Conservation (phyloP, 2,888 invertebrate species). For the Mechanitis messenoides region DNA sequence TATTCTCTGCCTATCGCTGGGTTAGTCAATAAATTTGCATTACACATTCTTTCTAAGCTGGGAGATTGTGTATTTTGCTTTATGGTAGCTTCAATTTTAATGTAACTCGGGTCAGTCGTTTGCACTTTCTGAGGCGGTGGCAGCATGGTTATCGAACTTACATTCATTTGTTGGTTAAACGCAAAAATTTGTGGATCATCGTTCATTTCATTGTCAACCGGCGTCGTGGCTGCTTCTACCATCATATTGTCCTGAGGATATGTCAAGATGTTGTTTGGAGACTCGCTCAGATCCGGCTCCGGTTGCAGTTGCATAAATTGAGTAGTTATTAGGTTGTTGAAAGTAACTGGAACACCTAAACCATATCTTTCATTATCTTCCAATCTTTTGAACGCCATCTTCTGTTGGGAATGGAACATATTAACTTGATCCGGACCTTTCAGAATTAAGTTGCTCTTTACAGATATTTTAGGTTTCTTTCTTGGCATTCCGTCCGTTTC, state of each 20-base stretch:
- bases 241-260: slow-evolving; percentile 59
- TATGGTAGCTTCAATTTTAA: slow-evolving; percentile 66
- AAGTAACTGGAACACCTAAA: slow-evolving; percentile 61
- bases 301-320: slow-evolving; percentile 69
- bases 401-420: slow-evolving; percentile 71
- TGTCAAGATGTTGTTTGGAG: slow-evolving; percentile 54
- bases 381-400: slow-evolving; percentile 66
- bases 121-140: slow-evolving; percentile 62
- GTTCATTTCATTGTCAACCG: slow-evolving; percentile 50
- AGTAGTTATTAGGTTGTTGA: slow-evolving; percentile 67
- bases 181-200: slow-evolving; percentile 59
- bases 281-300: slow-evolving; percentile 57
- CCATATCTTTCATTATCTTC: slow-evolving; percentile 67
- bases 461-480: slow-evolving; percentile 72
- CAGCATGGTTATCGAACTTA: slow-evolving; percentile 57
- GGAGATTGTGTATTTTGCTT: slow-evolving; percentile 71
- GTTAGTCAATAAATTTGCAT: slow-evolving; percentile 55
- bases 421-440: slow-evolving; percentile 71
- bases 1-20: slow-evolving; percentile 57
- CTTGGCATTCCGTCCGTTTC: slow-evolving; percentile 59
- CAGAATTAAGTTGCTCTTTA: slow-evolving; percentile 69
- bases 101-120: slow-evolving; percentile 63
- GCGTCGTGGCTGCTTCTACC: slow-evolving; percentile 51
- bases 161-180: slow-evolving; percentile 63
- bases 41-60: slow-evolving; percentile 66